Evolutionary conservation across 2,797 vertebrate species (phyloP), one percentile per base, ranked within the genome.

Genomic region (Mormyrus hasselquistii): DNA sequence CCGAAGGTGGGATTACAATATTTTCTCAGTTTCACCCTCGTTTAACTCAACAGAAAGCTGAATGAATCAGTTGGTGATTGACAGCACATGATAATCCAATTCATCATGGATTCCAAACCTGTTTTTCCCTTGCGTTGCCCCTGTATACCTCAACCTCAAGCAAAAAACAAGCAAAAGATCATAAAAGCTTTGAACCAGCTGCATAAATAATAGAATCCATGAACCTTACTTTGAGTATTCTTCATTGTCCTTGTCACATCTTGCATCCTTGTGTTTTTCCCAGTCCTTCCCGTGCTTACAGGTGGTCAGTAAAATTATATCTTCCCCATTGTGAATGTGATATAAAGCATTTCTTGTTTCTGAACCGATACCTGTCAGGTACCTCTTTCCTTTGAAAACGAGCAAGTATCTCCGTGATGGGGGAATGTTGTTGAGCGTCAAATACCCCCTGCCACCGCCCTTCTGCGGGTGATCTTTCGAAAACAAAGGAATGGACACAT

Each of bases 281-380:
- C 96, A 97, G 94, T 97, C 96, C 90, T 96, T 97, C 62, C 96
- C 96, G 2, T 97, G 96, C 91, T 95, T 96, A 88, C 96, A 97
- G 2, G 96, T 97, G 86, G 96, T 96, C 93, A 96, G 93, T 90
- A 97, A 95, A 89, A 97, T 91, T 49, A 96, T 93, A 92, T 97
- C 96, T 62, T 96, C 94, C 90, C 94, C 95, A 29, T 97, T 97
- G 93, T 96, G 94, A 93, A 96, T 93, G 92, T 97, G 96, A 93
- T 96, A 95, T 86, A 97, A 94, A 89, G 96, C 96, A n/a, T 97
- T 97, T 94, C 96, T 95, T 0, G 96, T 96, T 94, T 97, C 96
- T 0, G 96, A 97, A 0, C 96, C 96, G 0, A 97, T 97, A 52
- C 96, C 96, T 0, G 96, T 97, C 22, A 97, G 94, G 91, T 97